Evolutionary conservation across 2,113 vertebrate genomes (phyloP).

Genomic region (Osmerus eperlanus): DNA sequence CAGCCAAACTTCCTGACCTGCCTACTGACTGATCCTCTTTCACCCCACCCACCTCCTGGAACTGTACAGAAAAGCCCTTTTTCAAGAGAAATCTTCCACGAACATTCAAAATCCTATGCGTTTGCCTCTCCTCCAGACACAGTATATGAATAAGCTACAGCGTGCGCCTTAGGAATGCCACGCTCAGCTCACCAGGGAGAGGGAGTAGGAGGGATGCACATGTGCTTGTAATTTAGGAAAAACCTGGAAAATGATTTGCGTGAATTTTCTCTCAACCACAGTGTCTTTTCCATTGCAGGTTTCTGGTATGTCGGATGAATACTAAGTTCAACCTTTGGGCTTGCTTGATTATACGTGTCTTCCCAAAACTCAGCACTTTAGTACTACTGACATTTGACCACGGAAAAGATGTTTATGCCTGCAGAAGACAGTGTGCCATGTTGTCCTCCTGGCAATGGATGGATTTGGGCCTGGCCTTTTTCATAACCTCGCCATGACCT

Average conservation of each 20-base stretch:
- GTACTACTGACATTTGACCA: background rate
- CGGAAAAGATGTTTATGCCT: background rate
- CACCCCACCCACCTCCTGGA: constrained; percentile 15
- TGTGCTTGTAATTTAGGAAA: constrained; percentile 21
- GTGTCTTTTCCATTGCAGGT: background rate
- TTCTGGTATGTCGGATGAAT: too few relatives aligned
- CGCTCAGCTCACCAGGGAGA: background rate
- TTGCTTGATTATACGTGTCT: background rate
- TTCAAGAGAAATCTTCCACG: constrained; percentile 32
- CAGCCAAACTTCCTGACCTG: constrained; percentile 27
- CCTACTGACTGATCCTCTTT: constrained; percentile 47
- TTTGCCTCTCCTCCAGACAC: background rate
- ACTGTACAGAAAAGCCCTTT: constrained; percentile 32
- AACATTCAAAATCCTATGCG: background rate
- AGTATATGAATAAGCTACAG: background rate
- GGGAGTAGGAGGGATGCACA: background rate
- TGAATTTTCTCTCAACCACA: background rate
- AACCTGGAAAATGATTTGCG: background rate
- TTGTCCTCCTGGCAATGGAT: background rate
- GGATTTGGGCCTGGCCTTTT: background rate
- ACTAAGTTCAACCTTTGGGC: background rate
- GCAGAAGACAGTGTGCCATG: background rate
- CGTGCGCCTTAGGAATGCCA: constrained; percentile 3
- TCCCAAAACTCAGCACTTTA: background rate
- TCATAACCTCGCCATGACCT: background rate